These are phyloP conservation scores for Tipula unca DNA, from an alignment of 2,888 invertebrate species.

Conservation along the genomic window DNA sequence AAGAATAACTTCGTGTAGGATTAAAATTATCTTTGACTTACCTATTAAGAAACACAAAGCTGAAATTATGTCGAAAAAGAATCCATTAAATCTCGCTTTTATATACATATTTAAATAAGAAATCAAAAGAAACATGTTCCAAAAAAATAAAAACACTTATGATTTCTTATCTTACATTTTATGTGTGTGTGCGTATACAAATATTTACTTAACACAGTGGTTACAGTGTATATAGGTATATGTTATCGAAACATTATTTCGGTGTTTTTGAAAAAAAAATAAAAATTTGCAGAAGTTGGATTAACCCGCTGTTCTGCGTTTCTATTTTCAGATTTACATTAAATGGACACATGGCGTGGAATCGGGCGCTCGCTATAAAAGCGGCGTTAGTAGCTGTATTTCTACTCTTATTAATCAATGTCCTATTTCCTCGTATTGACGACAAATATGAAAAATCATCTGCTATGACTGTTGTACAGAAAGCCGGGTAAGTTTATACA, in stretches of 20 bases:
- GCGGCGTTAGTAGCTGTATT: slow-evolving; percentile 32
- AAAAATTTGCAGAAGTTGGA: neutral
- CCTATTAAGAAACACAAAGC: no score
- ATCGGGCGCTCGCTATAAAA: slow-evolving; percentile 31
- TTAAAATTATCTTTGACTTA: no score
- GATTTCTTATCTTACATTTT: neutral
- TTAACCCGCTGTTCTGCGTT: neutral
- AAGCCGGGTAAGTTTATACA: neutral
- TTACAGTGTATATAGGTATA: neutral
- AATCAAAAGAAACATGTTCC: neutral
- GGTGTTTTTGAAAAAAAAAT: no score
- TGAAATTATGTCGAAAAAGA: neutral
- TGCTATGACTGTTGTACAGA: neutral
- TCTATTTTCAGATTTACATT: neutral
- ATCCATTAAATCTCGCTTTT: neutral
- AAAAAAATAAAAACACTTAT: neutral
- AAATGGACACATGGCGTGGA: slow-evolving; percentile 29
- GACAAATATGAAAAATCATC: slow-evolving; percentile 22
- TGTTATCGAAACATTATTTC: neutral
- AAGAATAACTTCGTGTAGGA: no score
- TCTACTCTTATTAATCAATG: slow-evolving; percentile 33
- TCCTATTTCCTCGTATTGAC: slow-evolving; percentile 36
- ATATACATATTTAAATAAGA: neutral
- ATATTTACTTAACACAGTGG: neutral
- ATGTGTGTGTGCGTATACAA: neutral